phyloP scores from a whole-genome alignment of 2,797 vertebrate genomes.

The Amblyopsis hoosieri region DNA sequence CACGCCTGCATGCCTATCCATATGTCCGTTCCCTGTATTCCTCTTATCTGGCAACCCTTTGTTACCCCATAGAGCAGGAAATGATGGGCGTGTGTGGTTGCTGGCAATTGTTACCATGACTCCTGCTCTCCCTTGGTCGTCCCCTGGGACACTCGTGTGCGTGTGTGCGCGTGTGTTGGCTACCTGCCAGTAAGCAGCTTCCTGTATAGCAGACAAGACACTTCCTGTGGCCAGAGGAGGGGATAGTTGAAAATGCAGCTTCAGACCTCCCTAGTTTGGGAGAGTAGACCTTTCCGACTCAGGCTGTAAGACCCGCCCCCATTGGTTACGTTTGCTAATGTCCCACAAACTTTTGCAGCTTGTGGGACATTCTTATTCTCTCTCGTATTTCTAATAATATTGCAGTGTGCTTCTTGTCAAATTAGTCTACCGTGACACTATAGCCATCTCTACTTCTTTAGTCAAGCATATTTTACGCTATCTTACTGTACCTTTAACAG shows the following conservation, averaged over 20 bases:
- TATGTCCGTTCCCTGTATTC: slow-evolving; percentile 8
- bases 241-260: slow-evolving; percentile 22
- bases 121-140: slow-evolving; percentile 24
- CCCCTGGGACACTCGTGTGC: slow-evolving; percentile 20
- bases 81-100: slow-evolving; percentile 28
- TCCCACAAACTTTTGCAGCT: no score
- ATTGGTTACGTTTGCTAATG: no score
- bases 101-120: slow-evolving; percentile 53
- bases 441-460: no score
- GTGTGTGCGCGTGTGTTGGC: slow-evolving; percentile 13
- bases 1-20: background rate
- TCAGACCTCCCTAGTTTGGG: background rate
- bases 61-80: slow-evolving; percentile 32
- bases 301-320: background rate
- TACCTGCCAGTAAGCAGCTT: slow-evolving; percentile 58
- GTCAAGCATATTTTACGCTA: no score
- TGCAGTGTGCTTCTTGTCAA: no score
- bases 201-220: slow-evolving; percentile 49
- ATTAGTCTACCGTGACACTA: no score
- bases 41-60: slow-evolving; percentile 21
- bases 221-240: slow-evolving; percentile 43
- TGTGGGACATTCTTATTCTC: no score
- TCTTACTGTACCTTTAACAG: no score
- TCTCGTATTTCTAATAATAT: no score
- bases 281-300: background rate